Conservation (phyloP, 2,113 vertebrate genomes). For the Hepsetus odoe region DNA sequence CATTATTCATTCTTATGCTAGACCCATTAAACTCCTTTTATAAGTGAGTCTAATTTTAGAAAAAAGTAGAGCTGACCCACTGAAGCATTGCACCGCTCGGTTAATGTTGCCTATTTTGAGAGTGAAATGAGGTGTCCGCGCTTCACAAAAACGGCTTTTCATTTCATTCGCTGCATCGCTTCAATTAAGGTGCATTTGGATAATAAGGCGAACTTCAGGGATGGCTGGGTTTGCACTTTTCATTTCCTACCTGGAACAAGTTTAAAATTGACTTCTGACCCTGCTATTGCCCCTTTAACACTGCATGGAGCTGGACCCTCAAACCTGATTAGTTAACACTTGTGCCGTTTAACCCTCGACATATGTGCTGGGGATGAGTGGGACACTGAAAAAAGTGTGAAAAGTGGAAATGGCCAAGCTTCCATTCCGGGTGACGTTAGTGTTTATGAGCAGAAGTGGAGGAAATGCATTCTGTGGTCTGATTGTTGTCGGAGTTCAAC, state of each 20-base stretch:
- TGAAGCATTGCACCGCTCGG: constrained; percentile 25
- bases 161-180: constrained; percentile 22
- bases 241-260: background rate
- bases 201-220: constrained; percentile 36
- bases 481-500: too few species aligned
- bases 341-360: too few species aligned
- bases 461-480: too few species aligned
- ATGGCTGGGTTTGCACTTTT: background rate
- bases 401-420: too few species aligned
- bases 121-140: constrained; percentile 22
- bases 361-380: too few species aligned
- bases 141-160: constrained; percentile 8
- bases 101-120: constrained; percentile 30
- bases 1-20: constrained; percentile 15
- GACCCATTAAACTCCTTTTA: constrained; percentile 45
- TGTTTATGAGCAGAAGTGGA: too few species aligned
- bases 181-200: constrained; percentile 30
- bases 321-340: background rate
- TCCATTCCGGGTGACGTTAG: too few species aligned
- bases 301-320: background rate
- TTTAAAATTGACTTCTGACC: constrained; percentile 13
- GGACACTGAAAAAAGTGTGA: too few species aligned
- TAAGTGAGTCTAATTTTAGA: constrained; percentile 42
- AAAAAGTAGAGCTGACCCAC: constrained; percentile 29
- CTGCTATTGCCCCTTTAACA: background rate